phyloP scores from a whole-genome alignment of 2,797 vertebrate genomes.

The Enteromius treurensis region DNA sequence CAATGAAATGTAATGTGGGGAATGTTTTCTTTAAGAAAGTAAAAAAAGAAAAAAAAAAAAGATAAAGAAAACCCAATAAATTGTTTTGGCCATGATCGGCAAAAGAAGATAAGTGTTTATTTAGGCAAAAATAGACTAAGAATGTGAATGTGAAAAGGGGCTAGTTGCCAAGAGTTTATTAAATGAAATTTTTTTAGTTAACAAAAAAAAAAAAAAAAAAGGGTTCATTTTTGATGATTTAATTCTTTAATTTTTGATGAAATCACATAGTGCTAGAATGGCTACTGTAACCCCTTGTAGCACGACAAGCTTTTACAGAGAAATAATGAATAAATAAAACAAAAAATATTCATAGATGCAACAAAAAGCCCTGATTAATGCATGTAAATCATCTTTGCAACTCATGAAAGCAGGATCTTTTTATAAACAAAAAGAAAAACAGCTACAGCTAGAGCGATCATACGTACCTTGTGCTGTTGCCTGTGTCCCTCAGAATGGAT shows the following conservation, averaged over 20 bases:
- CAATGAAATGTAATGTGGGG: constrained; percentile 33
- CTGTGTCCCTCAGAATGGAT: constrained; percentile 16
- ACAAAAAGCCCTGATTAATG: too few relatives aligned
- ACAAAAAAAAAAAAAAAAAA: too few relatives aligned
- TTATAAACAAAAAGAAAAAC: background rate
- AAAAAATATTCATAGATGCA: background rate
- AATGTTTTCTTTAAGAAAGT: background rate
- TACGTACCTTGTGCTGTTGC: constrained; percentile 7
- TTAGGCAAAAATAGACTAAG: background rate
- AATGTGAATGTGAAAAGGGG: background rate
- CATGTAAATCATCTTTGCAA: background rate
- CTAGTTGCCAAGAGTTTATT: background rate
- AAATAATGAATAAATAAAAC: background rate
- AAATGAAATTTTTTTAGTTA: too few relatives aligned
- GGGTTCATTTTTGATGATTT: background rate
- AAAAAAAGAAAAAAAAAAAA: background rate
- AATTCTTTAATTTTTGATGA: background rate
- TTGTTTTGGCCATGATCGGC: background rate
- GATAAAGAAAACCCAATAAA: background rate
- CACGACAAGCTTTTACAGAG: background rate
- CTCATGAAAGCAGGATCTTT: background rate
- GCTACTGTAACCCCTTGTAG: too few relatives aligned
- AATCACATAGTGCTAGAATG: background rate
- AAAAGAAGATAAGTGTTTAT: background rate
- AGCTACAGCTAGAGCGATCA: background rate